These are phyloP conservation scores for Spheniscus mendiculus DNA, from an alignment of 2,113 vertebrate genomes.

Conservation along the genomic window DNA sequence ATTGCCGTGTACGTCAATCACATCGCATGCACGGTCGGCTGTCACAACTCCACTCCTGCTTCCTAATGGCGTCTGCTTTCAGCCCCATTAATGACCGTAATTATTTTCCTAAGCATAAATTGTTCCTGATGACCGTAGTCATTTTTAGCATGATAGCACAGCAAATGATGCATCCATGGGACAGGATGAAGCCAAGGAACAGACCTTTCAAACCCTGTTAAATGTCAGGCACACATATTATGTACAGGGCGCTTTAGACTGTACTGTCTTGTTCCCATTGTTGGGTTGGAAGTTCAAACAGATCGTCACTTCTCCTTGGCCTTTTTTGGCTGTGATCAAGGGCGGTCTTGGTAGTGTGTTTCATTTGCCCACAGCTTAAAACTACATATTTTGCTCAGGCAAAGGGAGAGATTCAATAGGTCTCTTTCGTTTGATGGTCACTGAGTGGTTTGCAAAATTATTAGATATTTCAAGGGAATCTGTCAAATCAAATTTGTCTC, in stretches of 20 bases:
- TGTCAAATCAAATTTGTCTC: neutral
- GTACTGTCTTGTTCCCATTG: accelerated
- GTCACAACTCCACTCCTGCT: neutral
- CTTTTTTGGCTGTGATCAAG: neutral
- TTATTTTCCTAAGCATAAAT: slow-evolving; percentile 60
- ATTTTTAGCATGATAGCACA: slow-evolving; percentile 47
- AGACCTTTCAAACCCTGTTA: neutral
- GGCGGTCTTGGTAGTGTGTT: neutral
- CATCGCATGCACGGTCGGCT: accelerated
- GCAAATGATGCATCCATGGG: slow-evolving; percentile 17
- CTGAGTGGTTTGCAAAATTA: neutral
- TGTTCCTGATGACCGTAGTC: slow-evolving; percentile 33
- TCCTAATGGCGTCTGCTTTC: slow-evolving; percentile 17
- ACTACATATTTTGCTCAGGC: neutral
- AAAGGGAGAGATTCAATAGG: neutral
- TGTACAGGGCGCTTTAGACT: neutral
- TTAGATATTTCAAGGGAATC: neutral
- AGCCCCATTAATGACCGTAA: slow-evolving; percentile 32
- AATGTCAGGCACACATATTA: neutral
- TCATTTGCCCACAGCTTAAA: neutral
- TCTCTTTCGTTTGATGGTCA: neutral
- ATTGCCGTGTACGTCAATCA: neutral
- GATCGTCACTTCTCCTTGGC: neutral
- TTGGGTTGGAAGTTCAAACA: neutral
- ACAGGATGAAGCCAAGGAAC: neutral